Base-by-base conservation (phyloP, 2,888 invertebrate genomes). In the Acrocera orbiculus region DNA sequence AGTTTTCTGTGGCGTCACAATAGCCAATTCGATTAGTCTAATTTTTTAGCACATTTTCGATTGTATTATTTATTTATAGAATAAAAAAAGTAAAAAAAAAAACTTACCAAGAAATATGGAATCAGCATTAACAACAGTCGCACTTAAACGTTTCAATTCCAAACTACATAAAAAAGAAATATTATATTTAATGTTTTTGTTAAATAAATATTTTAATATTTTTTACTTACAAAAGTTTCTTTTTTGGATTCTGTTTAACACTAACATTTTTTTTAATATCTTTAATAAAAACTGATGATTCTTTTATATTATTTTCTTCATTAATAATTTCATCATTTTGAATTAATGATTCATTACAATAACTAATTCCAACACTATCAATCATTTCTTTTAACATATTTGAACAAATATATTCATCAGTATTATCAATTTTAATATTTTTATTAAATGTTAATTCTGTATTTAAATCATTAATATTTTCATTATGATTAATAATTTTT, bases 111-210 rank as follows among this genome's bases (percentile, higher is more conserved):
- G 19, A 19, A n/a, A 11, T 23, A 22, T 3, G 9, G 4, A n/a
- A 3, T 23, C 52, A 3, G 60, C 59, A 47, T 66, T 67, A 33
- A 77, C 73, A 20, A 76, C 66, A 38, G 73, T 76, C 7, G 76
- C 75, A 54, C 69, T 74, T 23, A 77, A 61, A 41, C 73, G 62
- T 35, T 61, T 63, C 38, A 77, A 52, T 55, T 76, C 76, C 32
- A 38, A 38, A 40, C 56, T 58, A 41, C 17, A 37, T 38, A 27
- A 39, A 32, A n/a, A 33, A 32, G 30, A 39, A 35, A 13, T 20
- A 22, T 22, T 7, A 7, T 16, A 16, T 23, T n/a, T 23, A 14
- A 19, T 26, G 11, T 19, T 15, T 13, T 15, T 2, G 7, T 27
- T 13, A 25, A 25, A 24, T 10, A 15, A 24, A 32, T 11, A n/a